phyloP scores from a whole-genome alignment of 2,797 vertebrate genomes.

The Labeo calbasu region DNA sequence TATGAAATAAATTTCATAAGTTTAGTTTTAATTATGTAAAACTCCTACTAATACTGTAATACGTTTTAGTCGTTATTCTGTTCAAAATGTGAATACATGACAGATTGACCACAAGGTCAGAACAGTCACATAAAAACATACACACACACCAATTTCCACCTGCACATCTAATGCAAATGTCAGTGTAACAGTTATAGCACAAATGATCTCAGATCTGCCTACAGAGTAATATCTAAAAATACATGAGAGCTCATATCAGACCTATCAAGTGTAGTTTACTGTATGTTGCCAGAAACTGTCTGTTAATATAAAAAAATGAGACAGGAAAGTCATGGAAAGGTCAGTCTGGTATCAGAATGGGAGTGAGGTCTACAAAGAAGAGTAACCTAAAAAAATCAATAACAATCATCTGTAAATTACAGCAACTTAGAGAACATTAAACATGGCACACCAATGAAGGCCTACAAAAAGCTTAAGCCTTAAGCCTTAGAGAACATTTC shows the following conservation, averaged over 20 bases:
- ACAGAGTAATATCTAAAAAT: conserved; percentile 33
- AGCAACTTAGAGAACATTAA: background rate
- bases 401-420: background rate
- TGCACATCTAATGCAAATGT: conserved; percentile 14
- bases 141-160: background rate
- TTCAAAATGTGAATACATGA: background rate
- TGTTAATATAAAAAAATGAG: background rate
- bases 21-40: background rate
- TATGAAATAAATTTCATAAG: too few species aligned
- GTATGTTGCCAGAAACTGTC: conserved; percentile 4
- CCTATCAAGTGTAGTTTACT: conserved; percentile 1
- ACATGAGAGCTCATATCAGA: conserved; percentile 16
- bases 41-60: background rate
- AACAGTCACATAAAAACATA: background rate
- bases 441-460: background rate
- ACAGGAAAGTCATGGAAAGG: background rate
- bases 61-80: background rate
- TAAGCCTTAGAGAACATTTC: background rate
- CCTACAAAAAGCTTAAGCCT: background rate
- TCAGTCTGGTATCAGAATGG: background rate
- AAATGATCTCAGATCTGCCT: conserved; percentile 27
- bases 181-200: conserved; percentile 22
- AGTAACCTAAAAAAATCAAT: background rate
- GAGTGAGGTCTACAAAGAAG: background rate
- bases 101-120: background rate